Percentiles rank a stretch among this genome's conserved stretches.
These are phyloP conservation scores for Echeneis naucrates DNA, from an alignment of 2,797 vertebrate genomes.

Conservation along the genomic window DNA sequence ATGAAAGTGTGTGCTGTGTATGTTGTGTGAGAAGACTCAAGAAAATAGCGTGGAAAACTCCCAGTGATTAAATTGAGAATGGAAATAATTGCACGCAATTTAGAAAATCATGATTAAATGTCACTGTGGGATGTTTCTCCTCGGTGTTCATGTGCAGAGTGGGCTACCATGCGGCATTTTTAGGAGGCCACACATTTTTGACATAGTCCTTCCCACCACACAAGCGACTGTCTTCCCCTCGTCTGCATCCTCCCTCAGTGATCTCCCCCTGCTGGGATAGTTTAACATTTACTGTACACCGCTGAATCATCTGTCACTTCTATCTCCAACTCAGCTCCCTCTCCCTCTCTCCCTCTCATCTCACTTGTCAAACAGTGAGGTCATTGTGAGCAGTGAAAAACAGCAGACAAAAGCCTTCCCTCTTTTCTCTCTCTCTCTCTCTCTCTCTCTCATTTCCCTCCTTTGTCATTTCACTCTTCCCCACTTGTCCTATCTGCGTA, in stretches of 20 bases:
- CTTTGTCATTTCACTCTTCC: conserved; percentile 36
- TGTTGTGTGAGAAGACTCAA: conserved; percentile 29
- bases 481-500: background rate
- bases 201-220: conserved; percentile 58
- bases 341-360: conserved; percentile 35
- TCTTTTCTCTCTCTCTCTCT: conserved; percentile 14
- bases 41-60: conserved; percentile 31
- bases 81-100: conserved; percentile 54
- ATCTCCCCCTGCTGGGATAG: conserved; percentile 63
- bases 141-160: conserved; percentile 29
- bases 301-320: conserved; percentile 59
- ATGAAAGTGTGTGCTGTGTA: background rate
- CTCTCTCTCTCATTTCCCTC: conserved; percentile 12
- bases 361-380: conserved; percentile 62
- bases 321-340: conserved; percentile 28
- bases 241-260: conserved; percentile 22
- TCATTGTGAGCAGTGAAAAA: conserved; percentile 61
- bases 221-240: conserved; percentile 47
- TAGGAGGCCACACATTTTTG: conserved; percentile 66
- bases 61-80: conserved; percentile 15
- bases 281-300: conserved; percentile 64
- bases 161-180: conserved; percentile 44
- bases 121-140: conserved; percentile 39
- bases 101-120: conserved; percentile 51
- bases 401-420: conserved; percentile 45